Evolutionary conservation across 1,140 invertebrate genomes (phyloP).

Genomic region (Wasmannia auropunctata): DNA sequence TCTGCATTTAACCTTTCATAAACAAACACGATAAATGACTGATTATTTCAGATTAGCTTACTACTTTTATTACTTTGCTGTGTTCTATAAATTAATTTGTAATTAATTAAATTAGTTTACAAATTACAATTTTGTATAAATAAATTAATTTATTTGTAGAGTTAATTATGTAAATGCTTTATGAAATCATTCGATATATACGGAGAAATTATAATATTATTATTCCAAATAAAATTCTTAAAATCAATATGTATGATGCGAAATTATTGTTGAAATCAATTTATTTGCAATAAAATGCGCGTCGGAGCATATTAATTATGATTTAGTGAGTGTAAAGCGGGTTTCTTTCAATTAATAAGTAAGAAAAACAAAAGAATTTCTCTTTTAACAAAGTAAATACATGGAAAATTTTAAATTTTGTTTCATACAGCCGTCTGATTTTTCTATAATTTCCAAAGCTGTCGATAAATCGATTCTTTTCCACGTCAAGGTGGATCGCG

Average conservation of each 20-base stretch:
- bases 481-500: neutral
- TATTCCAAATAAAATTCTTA: neutral
- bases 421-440: neutral
- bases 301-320: neutral
- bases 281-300: neutral
- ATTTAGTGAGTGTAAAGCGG: neutral
- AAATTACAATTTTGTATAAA: neutral
- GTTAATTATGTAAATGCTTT: constrained; percentile 28
- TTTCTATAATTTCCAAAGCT: neutral
- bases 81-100: constrained; percentile 18
- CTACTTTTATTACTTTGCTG: neutral
- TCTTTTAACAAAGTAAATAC: neutral
- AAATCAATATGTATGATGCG: neutral
- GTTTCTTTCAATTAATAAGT: neutral
- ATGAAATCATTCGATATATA: constrained; percentile 21
- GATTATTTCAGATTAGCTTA: neutral
- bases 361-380: neutral
- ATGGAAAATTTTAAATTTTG: neutral
- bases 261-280: neutral
- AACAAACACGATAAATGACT: neutral
- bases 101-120: neutral
- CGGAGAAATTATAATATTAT: constrained; percentile 2
- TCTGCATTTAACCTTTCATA: neutral
- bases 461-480: constrained; percentile 17
- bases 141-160: constrained; percentile 21